Conservation (phyloP, 2,797 vertebrate species). For the Cirrhinus mrigala region DNA sequence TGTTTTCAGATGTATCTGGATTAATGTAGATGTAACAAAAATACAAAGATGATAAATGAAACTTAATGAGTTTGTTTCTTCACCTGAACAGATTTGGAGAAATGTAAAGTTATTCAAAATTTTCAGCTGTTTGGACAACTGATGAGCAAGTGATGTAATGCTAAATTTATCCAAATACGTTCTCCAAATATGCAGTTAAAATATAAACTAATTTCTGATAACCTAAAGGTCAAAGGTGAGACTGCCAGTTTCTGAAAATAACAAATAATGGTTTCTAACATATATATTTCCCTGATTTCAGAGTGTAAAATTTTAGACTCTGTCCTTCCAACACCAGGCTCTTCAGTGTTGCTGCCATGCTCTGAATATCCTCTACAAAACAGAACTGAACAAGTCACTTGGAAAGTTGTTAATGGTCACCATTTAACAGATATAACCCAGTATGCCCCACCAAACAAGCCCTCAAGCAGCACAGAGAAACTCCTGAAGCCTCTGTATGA, state of each 20-base stretch:
- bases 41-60: no score
- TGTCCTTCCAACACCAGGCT: slow-evolving; percentile 6
- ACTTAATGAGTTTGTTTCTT: no score
- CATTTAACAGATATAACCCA: fast-evolving
- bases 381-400: not conserved
- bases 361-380: not conserved
- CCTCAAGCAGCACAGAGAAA: not conserved
- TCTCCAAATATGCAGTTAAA: no score
- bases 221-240: slow-evolving; percentile 26
- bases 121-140: no score
- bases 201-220: no score
- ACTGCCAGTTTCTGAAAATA: not conserved
- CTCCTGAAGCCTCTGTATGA: not conserved
- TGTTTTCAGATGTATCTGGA: no score
- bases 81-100: no score
- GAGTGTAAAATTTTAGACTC: not conserved
- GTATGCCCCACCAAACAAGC: not conserved
- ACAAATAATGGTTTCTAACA: not conserved
- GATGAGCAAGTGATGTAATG: no score
- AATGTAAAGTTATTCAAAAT: no score
- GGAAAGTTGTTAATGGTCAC: slow-evolving; percentile 32
- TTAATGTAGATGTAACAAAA: no score
- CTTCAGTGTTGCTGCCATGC: slow-evolving; percentile 31
- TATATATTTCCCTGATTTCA: slow-evolving; percentile 3
- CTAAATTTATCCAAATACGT: no score